Evolutionary conservation across 2,888 invertebrate species (phyloP), one percentile per base, ranked within the genome.

Genomic region (Fissipunctia ypsillon): DNA sequence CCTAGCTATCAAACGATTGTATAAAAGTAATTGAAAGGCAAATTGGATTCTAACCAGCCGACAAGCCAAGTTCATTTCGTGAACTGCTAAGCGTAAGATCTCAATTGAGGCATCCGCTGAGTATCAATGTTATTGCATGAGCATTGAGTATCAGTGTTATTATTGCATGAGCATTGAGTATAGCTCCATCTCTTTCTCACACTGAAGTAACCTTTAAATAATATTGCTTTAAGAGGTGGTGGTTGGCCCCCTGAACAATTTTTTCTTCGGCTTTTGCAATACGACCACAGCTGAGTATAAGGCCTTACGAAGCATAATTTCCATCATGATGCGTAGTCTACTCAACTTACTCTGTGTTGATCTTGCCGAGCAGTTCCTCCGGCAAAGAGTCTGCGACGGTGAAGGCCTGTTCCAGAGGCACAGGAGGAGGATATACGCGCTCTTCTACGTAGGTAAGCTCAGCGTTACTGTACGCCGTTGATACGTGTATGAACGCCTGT

Each of bases 401-500:
- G 28, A 98, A 97, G 10, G 97, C 94, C 6, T 96, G 95, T 10
- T 95, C 94, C 96, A 98, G 97, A 66, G 98, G 96, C 0, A 96
- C 96, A 0, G 96, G 96, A 0, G 97, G 90, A 1, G 97, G 97
- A 92, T 98, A 98, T 16, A 98, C 96, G 66, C 96, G 95, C 93
- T 99, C 99, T 70, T 98, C 97, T 0, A 99, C 97, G 5, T 95
- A 95, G 1, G 96, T 91, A 61, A 96, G 96, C 84, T 98, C 98
- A 22, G 98, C 97, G 93, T 99, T 98, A 78, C 98, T 97, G 94
- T 98, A 99, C 0, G 98, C 98, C 0, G 99, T 99, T 0, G 99
- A 99, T 0, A 99, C 97, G 93, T 99, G 98, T 7, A 98, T 94
- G 41, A 98, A 95, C 0, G 97, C 97, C 97, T 97, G 93, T 31